Evolutionary conservation across 2,113 vertebrate species (phyloP).

Genomic region (Alligator mississippiensis): DNA sequence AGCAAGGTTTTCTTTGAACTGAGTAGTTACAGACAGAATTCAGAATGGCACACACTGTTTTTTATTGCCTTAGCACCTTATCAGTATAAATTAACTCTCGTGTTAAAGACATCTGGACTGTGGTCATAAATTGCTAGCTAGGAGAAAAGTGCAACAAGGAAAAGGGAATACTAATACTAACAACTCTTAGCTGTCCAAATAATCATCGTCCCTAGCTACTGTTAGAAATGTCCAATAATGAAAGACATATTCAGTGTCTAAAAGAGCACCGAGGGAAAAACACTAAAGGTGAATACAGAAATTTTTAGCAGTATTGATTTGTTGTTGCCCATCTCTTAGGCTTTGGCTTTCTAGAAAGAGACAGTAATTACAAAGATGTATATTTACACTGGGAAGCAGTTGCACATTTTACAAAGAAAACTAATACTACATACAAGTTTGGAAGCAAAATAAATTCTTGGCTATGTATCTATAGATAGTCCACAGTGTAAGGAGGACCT

Average conservation of each 20-base stretch:
- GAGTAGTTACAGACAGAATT: not conserved
- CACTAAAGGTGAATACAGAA: not conserved
- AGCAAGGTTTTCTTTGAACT: not conserved
- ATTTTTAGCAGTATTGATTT: not conserved
- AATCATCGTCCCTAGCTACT: conserved; percentile 8
- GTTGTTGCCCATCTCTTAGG: not conserved
- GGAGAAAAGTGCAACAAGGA: not conserved
- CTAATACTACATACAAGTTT: not conserved
- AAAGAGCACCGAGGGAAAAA: not conserved
- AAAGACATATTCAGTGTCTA: not conserved
- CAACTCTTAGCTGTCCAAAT: not conserved
- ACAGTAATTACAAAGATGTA: not conserved
- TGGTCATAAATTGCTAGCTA: not conserved
- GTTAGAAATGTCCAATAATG: not conserved
- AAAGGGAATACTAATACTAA: conserved; percentile 11
- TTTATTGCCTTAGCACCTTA: not conserved
- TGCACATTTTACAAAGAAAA: not conserved
- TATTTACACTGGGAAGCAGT: not conserved
- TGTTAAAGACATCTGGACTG: rapidly evolving
- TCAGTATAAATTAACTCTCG: rapidly evolving
- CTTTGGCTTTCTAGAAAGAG: not conserved
- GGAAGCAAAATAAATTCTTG: not conserved
- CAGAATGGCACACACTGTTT: not conserved
- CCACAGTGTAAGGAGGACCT: not conserved
- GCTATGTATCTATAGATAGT: not conserved